Conservation (phyloP, 2,113 vertebrate species). For the Lethenteron camtschaticum region DNA sequence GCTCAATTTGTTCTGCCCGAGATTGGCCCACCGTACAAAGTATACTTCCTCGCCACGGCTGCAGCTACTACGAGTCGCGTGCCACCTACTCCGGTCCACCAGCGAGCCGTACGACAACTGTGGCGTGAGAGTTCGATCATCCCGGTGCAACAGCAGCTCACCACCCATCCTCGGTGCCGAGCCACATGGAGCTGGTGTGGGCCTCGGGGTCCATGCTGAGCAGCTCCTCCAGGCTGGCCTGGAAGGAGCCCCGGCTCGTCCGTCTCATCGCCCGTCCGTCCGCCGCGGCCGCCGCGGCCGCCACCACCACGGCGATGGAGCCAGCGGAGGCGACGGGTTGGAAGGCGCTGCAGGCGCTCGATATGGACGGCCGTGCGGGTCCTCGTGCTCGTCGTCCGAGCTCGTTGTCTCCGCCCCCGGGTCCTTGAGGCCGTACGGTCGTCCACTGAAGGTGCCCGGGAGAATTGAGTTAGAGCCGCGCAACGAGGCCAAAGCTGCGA, state of each 20-base stretch:
- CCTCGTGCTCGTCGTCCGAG: slow-evolving; percentile 88
- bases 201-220: slow-evolving; percentile 74
- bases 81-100: no score
- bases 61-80: no score
- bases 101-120: no score
- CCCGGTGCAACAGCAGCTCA: slow-evolving; percentile 15
- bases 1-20: neutral
- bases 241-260: slow-evolving; percentile 69
- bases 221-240: slow-evolving; percentile 77
- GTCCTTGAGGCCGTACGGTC: slow-evolving; percentile 64
- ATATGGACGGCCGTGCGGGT: slow-evolving; percentile 34
- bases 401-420: slow-evolving; percentile 62
- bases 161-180: slow-evolving; percentile 94
- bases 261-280: slow-evolving; percentile 66
- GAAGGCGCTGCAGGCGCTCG: slow-evolving; percentile 20
- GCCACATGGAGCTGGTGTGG: slow-evolving; percentile 91
- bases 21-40: neutral
- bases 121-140: no score
- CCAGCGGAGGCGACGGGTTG: neutral
- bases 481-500: no score
- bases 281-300: slow-evolving; percentile 13
- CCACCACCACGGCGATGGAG: no score
- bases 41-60: no score
- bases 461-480: no score
- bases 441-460: slow-evolving; percentile 30